Evolutionary conservation across 53 echinoderm and acorn worm species (phyloP).

Genomic region (Luidia sarsii): DNA sequence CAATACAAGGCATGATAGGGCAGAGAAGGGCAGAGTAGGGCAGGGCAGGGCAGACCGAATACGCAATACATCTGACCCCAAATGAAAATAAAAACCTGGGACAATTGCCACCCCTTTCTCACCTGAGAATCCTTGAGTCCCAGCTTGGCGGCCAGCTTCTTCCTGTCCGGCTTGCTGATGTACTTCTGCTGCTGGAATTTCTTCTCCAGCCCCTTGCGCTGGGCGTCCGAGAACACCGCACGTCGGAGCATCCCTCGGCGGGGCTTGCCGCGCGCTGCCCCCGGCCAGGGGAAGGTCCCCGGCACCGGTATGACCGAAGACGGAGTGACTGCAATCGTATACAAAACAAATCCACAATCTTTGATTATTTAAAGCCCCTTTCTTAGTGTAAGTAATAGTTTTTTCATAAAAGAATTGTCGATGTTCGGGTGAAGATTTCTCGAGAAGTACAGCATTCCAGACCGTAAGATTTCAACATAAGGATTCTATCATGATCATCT

Average conservation of each 20-base stretch:
- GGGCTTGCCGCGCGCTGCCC: slow-evolving; percentile 89
- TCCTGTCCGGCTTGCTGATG: slow-evolving; percentile 97
- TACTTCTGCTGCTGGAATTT: slow-evolving; percentile 98
- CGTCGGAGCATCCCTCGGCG: slow-evolving; percentile 92
- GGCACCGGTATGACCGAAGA: slow-evolving; percentile 93
- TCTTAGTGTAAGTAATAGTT: no score
- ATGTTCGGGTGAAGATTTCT: no score
- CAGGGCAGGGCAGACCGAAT: neutral
- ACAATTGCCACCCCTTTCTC: no score
- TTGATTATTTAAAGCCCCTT: no score
- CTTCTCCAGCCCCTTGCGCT: slow-evolving; percentile 93
- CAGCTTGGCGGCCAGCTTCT: slow-evolving; percentile 91
- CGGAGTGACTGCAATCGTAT: slow-evolving; percentile 63
- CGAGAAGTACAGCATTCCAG: no score
- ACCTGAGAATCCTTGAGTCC: slow-evolving; percentile 99
- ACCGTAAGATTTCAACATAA: no score
- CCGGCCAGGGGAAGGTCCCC: slow-evolving; percentile 97
- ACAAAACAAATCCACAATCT: neutral
- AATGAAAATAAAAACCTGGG: neutral
- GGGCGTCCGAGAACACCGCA: slow-evolving; percentile 96
- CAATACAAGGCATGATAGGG: no score
- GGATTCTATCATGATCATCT: no score
- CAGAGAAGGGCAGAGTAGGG: no score
- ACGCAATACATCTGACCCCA: neutral
- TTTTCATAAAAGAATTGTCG: no score